These are phyloP conservation scores for Lamproptera curius DNA, from an alignment of 2,888 invertebrate genomes.

Conservation along the genomic window DNA sequence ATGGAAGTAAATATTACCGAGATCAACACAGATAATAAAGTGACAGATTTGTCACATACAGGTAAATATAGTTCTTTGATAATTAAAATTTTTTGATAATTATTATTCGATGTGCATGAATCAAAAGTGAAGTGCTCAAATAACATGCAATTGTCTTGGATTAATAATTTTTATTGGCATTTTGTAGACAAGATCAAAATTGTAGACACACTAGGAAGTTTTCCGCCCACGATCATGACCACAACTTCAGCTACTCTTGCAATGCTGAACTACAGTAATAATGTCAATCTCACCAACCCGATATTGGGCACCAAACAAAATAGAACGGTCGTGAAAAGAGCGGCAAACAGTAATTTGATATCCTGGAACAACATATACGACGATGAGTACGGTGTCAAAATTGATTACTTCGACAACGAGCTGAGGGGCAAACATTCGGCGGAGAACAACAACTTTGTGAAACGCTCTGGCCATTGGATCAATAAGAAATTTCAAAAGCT, in stretches of 20 bases:
- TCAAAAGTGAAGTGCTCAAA: too few species aligned
- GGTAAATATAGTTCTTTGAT: too few species aligned
- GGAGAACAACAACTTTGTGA: constrained; percentile 36
- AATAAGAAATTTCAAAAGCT: constrained; percentile 45
- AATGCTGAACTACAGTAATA: background rate
- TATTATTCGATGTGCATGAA: too few species aligned
- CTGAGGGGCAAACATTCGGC: constrained; percentile 35
- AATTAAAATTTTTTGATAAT: too few species aligned
- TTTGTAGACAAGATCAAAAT: too few species aligned
- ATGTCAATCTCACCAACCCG: background rate
- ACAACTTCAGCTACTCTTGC: background rate
- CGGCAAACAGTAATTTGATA: constrained; percentile 42
- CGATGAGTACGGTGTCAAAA: constrained; percentile 55
- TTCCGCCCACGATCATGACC: background rate
- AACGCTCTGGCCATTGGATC: constrained; percentile 50
- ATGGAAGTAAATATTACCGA: too few species aligned
- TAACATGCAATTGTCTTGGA: too few species aligned
- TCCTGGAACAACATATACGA: constrained; percentile 66
- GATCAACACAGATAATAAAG: background rate
- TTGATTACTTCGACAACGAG: constrained; percentile 38
- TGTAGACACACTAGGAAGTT: too few species aligned
- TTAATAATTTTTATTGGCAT: too few species aligned
- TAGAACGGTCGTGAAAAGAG: constrained; percentile 49
- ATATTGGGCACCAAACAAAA: constrained; percentile 20
- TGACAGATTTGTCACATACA: background rate